Conservation (phyloP, 1,140 invertebrate genomes). For the Acyrthosiphon pisum region DNA sequence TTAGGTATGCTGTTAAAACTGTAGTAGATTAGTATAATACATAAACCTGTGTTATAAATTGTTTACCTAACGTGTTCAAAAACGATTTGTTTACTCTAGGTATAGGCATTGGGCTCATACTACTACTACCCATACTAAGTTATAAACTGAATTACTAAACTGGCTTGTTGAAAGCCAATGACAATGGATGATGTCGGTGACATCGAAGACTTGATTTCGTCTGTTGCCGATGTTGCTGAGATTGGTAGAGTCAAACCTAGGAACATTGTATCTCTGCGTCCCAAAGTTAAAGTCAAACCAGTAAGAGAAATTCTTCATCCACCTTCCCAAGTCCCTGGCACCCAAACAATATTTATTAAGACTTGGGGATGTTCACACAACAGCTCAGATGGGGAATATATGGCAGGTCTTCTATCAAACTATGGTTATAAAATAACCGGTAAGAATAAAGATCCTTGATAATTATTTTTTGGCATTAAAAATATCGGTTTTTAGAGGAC, state of each 20-base stretch:
- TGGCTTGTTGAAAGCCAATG: background rate
- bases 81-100: conserved; percentile 3
- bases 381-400: conserved; percentile 95
- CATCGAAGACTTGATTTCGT: conserved; percentile 45
- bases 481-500: conserved; percentile 66
- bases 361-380: conserved; percentile 99
- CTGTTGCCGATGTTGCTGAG: conserved; percentile 38
- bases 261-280: background rate
- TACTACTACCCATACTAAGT: background rate
- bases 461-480: conserved; percentile 42
- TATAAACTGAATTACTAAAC: background rate
- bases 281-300: background rate
- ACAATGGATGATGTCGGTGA: conserved; percentile 36
- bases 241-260: conserved; percentile 32
- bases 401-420: conserved; percentile 89
- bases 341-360: conserved; percentile 89
- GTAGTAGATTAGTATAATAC: background rate
- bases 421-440: conserved; percentile 86
- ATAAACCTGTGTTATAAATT: background rate
- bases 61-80: background rate
- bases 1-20: background rate
- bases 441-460: conserved; percentile 58
- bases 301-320: background rate
- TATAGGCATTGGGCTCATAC: background rate
- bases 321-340: conserved; percentile 73